Percentiles rank a stretch among this genome's conserved stretches.
Evolutionary conservation across 2,888 invertebrate species (phyloP).

Genomic region (Drosophila engyochracea): DNA sequence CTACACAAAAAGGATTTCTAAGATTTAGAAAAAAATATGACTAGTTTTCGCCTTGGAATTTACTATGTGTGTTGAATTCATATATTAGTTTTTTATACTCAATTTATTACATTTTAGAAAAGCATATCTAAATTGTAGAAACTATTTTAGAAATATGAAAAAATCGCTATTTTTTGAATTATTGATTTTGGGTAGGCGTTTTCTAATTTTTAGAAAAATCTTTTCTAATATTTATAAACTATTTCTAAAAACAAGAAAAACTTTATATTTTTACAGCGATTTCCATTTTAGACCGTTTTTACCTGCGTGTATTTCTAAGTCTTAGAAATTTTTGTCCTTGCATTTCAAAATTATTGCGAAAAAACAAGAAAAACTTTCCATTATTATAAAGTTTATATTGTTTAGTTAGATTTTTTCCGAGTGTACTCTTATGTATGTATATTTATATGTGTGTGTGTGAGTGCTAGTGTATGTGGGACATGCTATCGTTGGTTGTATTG

Average conservation of each 20-base stretch:
- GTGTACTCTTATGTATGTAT: neutral
- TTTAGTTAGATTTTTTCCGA: neutral
- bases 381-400: too few species aligned
- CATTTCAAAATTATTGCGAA: neutral
- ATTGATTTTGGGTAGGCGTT: neutral
- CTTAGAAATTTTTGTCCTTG: neutral
- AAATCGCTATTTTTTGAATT: neutral
- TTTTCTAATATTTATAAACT: too few species aligned
- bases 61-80: too few species aligned
- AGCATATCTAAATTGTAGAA: too few species aligned
- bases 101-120: too few species aligned
- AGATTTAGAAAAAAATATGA: too few species aligned
- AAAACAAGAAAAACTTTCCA: neutral
- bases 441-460: neutral
- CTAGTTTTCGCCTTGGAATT: too few species aligned
- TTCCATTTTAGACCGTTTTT: neutral
- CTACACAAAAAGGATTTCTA: neutral
- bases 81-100: too few species aligned
- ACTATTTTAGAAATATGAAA: too few species aligned
- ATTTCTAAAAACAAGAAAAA: neutral
- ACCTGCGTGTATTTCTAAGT: neutral
- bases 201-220: too few species aligned
- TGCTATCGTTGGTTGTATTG: slow-evolving; percentile 28
- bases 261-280: neutral
- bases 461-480: slow-evolving; percentile 9